phyloP scores from a whole-genome alignment of 2,797 vertebrate genomes.

The Peromyscus melanophrys region DNA sequence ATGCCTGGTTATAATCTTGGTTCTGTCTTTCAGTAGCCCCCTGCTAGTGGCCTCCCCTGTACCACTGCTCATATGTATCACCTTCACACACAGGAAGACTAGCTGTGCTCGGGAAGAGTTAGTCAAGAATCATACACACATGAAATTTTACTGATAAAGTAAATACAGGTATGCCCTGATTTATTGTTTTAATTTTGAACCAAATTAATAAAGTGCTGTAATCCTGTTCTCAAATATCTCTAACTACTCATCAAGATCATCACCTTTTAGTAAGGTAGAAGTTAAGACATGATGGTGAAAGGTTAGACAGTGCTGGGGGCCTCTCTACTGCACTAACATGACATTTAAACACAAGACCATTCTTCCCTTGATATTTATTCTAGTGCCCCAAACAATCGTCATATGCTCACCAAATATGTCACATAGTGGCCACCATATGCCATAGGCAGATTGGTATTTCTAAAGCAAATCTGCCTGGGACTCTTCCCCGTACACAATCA shows the following conservation, averaged over 20 bases:
- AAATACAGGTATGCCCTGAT: neutral
- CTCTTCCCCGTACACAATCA: neutral
- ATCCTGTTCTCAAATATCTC: neutral
- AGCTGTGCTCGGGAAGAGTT: neutral
- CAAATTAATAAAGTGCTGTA: neutral
- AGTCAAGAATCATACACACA: neutral
- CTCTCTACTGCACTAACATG: neutral
- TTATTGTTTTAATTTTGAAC: neutral
- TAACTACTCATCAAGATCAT: neutral
- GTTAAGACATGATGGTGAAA: neutral
- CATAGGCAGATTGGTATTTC: neutral
- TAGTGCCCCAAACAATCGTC: neutral
- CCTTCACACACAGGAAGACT: neutral
- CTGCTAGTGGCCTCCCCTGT: neutral
- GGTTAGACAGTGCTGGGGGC: neutral
- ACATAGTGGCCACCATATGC: neutral
- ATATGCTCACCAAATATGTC: neutral
- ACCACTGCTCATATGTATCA: neutral
- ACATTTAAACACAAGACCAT: neutral
- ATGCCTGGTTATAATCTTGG: neutral
- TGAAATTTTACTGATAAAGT: neutral
- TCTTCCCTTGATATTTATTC: neutral
- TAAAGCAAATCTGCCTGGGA: neutral
- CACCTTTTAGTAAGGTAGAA: neutral
- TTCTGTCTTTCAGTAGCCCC: neutral